phyloP scores from a whole-genome alignment of 2,113 vertebrate species.

The Nannobrachium achirus region DNA sequence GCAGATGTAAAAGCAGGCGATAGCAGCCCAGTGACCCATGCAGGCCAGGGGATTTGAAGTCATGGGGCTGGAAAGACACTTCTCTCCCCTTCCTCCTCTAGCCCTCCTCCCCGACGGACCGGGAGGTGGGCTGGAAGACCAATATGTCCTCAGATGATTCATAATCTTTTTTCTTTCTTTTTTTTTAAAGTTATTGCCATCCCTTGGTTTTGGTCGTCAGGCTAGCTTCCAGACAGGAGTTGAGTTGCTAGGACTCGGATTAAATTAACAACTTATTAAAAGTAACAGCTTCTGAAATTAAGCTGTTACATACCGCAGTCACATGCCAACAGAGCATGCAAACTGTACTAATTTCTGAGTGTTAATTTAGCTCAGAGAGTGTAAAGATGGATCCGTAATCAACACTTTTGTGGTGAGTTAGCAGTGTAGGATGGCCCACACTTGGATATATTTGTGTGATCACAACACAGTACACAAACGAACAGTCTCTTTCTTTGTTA shows the following conservation, averaged over 20 bases:
- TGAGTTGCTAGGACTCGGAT: too few species aligned
- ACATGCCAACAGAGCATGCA: slow-evolving; percentile 46
- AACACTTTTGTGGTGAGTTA: too few species aligned
- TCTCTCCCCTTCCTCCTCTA: slow-evolving; percentile 11
- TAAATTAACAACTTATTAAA: too few species aligned
- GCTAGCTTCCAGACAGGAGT: too few species aligned
- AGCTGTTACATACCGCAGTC: not conserved
- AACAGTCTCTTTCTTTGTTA: not conserved
- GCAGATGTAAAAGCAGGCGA: slow-evolving; percentile 49
- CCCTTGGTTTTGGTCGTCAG: too few species aligned
- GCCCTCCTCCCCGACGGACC: slow-evolving; percentile 58
- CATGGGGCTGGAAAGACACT: slow-evolving; percentile 37
- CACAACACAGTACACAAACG: slow-evolving; percentile 8
- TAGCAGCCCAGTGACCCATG: slow-evolving; percentile 58
- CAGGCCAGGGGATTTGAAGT: slow-evolving; percentile 35
- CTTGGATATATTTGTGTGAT: slow-evolving; percentile 35
- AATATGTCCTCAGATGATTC: slow-evolving; percentile 79
- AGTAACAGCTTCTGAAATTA: too few species aligned
- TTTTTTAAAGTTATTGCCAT: slow-evolving; percentile 49
- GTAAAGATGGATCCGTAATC: too few species aligned
- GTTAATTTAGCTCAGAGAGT: too few species aligned
- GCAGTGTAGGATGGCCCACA: slow-evolving; percentile 22
- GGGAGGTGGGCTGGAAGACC: slow-evolving; percentile 82
- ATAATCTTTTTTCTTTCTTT: slow-evolving; percentile 80
- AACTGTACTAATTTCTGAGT: slow-evolving; percentile 6